phyloP scores from a whole-genome alignment of 2,113 vertebrate species.

The Nothobranchius kuhntae region DNA sequence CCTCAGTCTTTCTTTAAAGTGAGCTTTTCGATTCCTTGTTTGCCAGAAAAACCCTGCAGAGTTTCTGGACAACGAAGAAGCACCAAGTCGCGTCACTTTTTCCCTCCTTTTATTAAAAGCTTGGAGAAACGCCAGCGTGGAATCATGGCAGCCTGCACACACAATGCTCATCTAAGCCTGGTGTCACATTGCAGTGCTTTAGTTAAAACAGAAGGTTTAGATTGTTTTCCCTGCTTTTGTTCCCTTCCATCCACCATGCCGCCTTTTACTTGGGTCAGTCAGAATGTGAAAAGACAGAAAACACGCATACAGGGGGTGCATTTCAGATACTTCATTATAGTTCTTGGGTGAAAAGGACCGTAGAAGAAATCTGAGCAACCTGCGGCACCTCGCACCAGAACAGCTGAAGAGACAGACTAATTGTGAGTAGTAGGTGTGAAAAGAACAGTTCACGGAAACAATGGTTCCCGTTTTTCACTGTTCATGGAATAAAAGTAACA shows the following conservation, averaged over 20 bases:
- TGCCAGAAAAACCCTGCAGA: conserved; percentile 58
- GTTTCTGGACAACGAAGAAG: conserved; percentile 46
- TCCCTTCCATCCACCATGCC: conserved; percentile 25
- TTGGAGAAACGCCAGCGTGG: conserved; percentile 62
- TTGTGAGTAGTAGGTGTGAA: conserved; percentile 46
- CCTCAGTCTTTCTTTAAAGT: conserved; percentile 49
- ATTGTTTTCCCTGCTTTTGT: conserved; percentile 30
- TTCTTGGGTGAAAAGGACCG: conserved; percentile 12
- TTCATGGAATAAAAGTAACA: not conserved
- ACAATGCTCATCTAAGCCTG: conserved; percentile 53
- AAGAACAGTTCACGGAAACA: conserved; percentile 28
- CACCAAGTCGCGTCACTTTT: conserved; percentile 39
- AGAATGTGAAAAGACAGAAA: conserved; percentile 44
- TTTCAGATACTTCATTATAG: not conserved
- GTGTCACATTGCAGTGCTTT: conserved; percentile 58
- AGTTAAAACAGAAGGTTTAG: conserved; percentile 39
- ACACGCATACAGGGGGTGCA: conserved; percentile 17
- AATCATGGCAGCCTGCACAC: conserved; percentile 43
- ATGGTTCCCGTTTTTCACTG: conserved; percentile 23
- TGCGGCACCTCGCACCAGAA: not conserved
- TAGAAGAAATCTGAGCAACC: conserved; percentile 10
- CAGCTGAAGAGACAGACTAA: conserved; percentile 29
- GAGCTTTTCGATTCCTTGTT: conserved; percentile 31
- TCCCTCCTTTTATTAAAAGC: conserved; percentile 37
- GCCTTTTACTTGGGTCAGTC: conserved; percentile 66